Base-by-base conservation (phyloP, 2,888 invertebrate species). In the Eucera pruinosa region DNA sequence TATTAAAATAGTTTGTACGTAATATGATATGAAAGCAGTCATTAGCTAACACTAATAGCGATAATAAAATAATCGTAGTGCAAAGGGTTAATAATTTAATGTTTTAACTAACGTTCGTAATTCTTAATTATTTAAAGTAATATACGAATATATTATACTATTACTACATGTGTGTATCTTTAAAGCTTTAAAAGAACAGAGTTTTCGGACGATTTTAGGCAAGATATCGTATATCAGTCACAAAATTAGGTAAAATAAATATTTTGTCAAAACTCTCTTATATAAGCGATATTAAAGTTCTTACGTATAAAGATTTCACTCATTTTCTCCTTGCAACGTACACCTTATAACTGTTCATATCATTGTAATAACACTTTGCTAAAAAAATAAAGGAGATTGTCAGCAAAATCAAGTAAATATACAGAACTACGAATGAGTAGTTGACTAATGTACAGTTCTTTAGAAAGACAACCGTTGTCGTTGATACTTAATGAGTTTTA, bases 401-500 rank as follows among this genome's bases (percentile, higher is more conserved):
- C n/a, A n/a, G n/a, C n/a, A 0, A 33, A 20, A 11, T 61, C 4
- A 3, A 30, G 2, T n/a, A 27, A 20, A 4, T 20, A 20, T 66
- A 47, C 45, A 18, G 6, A 39, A 39, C 30, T 30, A n/a, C 7
- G 15, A 23, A 33, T 1, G 6, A n/a, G 7, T n/a, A 13, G 20
- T 50, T 47, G 47, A 27, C 20, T 18, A 52, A 39, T 33, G n/a
- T n/a, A 41, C 43, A 33, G 11, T 27, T 27, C 23, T 47, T 57
- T 50, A 45, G 67, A 23, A 52, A 62, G 43, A 50, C 57, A 27
- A n/a, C 45, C 23, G 39, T 64, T 23, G 45, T 0, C 33, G 45
- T 27, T 57, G 7, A 43, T n/a, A 61, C 47, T 57, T 75, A 80
- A 88, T 77, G 55, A 84, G 72, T 27, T 64, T 78, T 67, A 78